Base-by-base conservation (phyloP, 2,888 invertebrate species). In the Coenonympha glycerion region DNA sequence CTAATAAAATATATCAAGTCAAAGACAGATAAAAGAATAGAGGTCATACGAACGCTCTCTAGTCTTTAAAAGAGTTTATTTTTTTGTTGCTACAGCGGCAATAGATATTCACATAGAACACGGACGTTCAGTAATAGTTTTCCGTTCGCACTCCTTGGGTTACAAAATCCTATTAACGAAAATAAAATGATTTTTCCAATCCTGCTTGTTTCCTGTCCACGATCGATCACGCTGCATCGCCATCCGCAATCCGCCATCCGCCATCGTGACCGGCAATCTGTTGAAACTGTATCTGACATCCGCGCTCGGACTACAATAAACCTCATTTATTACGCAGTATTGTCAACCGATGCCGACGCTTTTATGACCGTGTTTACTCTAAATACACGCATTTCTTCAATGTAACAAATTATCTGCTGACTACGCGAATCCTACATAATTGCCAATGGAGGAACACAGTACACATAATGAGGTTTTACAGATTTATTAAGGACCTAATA, bases 221-320 rank as follows among this genome's bases (percentile, higher is more conserved):
- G 11, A 45, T 45, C 45, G 16, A 45, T 45, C 34, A 34, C 22
- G 18, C 6, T 33, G n/a, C 44, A 44, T 19, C 15, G 4, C 16
- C 15, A 19, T n/a, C n/a, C n/a, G n/a, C n/a, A n/a, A n/a, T n/a
- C n/a, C 15, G 4, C 16, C 15, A 19, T n/a, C n/a, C n/a, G n/a
- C n/a, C n/a, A n/a, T n/a, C n/a, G n/a, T n/a, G 22, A 19, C 18
- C 21, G 22, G n/a, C 33, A 45, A 45, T 45, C 33, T 45, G 34
- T 45, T 45, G 45, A 45, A 33, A 45, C 45, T 24, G 33, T 45
- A 45, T 45, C 45, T 34, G 24, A 24, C 34, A 45, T 45, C 45
- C 34, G 24, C 45, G n/a, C 19, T 15, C 24, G 34, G 45, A 45
- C 31, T 42, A 19, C 45, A 33, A 24, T 33, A 24, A 34, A 24